Conservation (phyloP, 2,113 vertebrate species). For the Carettochelys insculpta region DNA sequence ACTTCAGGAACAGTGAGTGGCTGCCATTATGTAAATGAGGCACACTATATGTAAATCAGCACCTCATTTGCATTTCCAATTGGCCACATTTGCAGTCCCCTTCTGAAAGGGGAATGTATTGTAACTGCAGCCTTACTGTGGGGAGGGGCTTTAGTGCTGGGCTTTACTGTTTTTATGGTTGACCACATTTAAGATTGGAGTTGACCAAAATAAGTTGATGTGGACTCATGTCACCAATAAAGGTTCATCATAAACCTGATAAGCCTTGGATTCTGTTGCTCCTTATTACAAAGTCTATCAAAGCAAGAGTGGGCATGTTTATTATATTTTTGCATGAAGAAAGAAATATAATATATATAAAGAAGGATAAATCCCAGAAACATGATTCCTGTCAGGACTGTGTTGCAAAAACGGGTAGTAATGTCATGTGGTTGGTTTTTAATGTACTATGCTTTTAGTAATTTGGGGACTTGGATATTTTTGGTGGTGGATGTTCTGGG, state of each 20-base stretch:
- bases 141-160: too few relatives aligned
- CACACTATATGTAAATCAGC: too few relatives aligned
- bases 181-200: not conserved
- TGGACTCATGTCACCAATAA: not conserved
- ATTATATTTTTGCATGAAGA: not conserved
- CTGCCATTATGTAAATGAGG: too few relatives aligned
- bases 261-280: not conserved
- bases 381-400: not conserved
- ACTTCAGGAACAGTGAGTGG: too few relatives aligned
- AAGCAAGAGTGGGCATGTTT: not conserved
- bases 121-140: too few relatives aligned
- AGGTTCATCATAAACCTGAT: not conserved
- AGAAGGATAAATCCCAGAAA: not conserved
- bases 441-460: not conserved
- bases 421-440: not conserved
- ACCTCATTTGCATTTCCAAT: too few relatives aligned
- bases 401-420: not conserved
- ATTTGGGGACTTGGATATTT: not conserved
- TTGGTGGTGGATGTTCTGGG: too few relatives aligned
- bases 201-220: not conserved
- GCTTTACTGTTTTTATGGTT: too few relatives aligned
- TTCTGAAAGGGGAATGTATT: too few relatives aligned
- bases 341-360: not conserved
- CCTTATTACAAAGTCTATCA: not conserved
- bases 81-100: too few relatives aligned